A percentile compares a stretch with the other conserved stretches of the same genome.
phyloP scores from a whole-genome alignment of 2,888 invertebrate species.

The Chrysolina oricalcia region DNA sequence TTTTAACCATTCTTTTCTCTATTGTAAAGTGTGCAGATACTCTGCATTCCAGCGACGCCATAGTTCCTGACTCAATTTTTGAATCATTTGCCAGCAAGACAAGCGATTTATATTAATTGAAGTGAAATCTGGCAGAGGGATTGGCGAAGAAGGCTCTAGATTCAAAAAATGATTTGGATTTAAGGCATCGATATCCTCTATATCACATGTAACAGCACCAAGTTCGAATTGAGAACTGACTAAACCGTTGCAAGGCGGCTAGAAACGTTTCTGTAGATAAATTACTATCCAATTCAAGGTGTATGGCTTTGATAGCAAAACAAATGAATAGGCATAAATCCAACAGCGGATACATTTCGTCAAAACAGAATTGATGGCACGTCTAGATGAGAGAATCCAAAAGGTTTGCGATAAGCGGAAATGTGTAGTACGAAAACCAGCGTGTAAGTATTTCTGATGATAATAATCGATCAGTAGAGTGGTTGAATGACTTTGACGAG shows the following conservation, averaged over 20 bases:
- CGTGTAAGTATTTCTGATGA: not conserved
- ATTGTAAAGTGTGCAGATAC: too few relatives aligned
- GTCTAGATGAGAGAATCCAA: not conserved
- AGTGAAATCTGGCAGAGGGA: too few relatives aligned
- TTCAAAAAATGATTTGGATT: not conserved
- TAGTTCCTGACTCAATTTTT: too few relatives aligned
- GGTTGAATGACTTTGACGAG: not conserved
- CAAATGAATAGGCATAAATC: too few relatives aligned
- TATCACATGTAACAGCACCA: not conserved
- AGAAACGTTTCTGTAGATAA: not conserved
- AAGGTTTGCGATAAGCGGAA: not conserved
- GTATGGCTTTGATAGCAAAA: not conserved
- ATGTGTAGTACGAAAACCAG: too few relatives aligned
- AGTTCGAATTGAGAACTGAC: not conserved
- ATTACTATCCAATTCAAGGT: not conserved
- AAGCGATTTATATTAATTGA: too few relatives aligned
- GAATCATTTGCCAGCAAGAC: too few relatives aligned
- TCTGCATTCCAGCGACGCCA: too few relatives aligned
- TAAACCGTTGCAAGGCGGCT: not conserved
- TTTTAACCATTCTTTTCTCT: too few relatives aligned
- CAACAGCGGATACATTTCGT: not conserved
- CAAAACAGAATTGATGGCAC: not conserved
- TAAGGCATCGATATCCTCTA: not conserved
- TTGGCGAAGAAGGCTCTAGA: not conserved
- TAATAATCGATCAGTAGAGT: not conserved